Conservation (phyloP, 2,888 invertebrate genomes). For the Xestobium rufovillosum region DNA sequence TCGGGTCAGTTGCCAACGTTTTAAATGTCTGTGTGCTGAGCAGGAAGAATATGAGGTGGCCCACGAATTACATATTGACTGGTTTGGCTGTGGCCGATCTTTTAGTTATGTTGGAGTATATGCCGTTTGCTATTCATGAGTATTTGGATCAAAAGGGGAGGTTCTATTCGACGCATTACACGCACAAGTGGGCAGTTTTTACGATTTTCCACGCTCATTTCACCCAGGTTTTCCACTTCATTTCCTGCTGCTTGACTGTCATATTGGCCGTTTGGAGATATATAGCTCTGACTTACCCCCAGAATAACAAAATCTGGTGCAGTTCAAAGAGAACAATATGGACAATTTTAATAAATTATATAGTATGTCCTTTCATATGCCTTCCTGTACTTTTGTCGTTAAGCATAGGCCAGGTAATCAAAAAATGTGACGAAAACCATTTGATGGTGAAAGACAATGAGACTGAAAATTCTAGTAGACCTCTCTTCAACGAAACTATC, state of each 20-base stretch:
- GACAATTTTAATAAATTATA: constrained; percentile 70
- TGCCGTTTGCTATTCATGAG: constrained; percentile 83
- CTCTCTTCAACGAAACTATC: constrained; percentile 20
- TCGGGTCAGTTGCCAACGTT: constrained; percentile 83
- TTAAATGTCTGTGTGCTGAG: constrained; percentile 88
- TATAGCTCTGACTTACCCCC: constrained; percentile 75
- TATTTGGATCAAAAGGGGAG: constrained; percentile 60
- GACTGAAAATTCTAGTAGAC: constrained; percentile 10
- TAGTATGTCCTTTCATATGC: constrained; percentile 76
- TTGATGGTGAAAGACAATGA: constrained; percentile 28
- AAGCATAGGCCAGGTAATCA: constrained; percentile 51
- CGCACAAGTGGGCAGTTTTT: constrained; percentile 72
- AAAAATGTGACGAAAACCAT: constrained; percentile 41
- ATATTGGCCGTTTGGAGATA: constrained; percentile 89
- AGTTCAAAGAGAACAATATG: constrained; percentile 67
- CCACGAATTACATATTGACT: constrained; percentile 86
- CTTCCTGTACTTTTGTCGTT: constrained; percentile 76
- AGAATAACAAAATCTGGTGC: constrained; percentile 75
- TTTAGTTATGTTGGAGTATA: constrained; percentile 90
- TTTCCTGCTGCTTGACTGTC: constrained; percentile 88
- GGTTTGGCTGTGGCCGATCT: constrained; percentile 86
- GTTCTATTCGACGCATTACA: constrained; percentile 47
- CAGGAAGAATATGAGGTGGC: constrained; percentile 82
- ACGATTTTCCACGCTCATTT: constrained; percentile 85
- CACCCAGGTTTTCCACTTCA: constrained; percentile 79